Base-by-base conservation (phyloP, 2,888 invertebrate species). In the Rhynchonema sp. region DNA sequence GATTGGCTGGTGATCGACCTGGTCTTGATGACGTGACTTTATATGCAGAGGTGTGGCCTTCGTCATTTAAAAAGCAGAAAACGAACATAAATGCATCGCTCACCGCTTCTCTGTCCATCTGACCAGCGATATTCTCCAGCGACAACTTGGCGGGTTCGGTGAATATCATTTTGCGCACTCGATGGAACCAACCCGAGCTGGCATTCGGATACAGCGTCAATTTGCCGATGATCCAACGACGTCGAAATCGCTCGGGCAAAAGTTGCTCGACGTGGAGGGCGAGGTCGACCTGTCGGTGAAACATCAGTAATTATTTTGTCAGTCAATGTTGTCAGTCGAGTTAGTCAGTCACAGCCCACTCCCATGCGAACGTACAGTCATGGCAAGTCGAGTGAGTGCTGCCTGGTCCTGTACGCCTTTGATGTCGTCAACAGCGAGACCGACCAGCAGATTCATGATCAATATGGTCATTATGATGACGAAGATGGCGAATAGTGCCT, bases 381-480 rank as follows among this genome's bases (percentile, higher is more conserved):
- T 72, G 46, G 70, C 71, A n/a, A 73, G 64, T 53, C 73, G 62
- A 63, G 74, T 75, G 22, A 79, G 69, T 20, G 73, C 74, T 25
- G 79, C 78, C 63, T 77, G 73, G 56, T 77, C 76, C 65, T 78
- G 78, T 23, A 79, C 78, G 53, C 73, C 74, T 64, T 78, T 78
- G 64, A 79, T 78, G 68, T 79, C 78, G 66, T 78, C 78, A 38
- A 79, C 78, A 62, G 79, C 78, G 67, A 79, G 67, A 70, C 79
- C 79, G 62, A 66, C 77, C 63, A 74, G 65, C 46, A 74, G 64
- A 64, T 74, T 74, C 73, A 74, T 74, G 59, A 73, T 66, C n/a
- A 74, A 66, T 59, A 74, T 71, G 28, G 73, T 69, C 71, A 74
- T 72, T 46, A 74, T 63, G 27, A 73, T 64, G 60, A 67, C 63